phyloP scores from a whole-genome alignment of 2,113 vertebrate species.

The Pionites leucogaster region DNA sequence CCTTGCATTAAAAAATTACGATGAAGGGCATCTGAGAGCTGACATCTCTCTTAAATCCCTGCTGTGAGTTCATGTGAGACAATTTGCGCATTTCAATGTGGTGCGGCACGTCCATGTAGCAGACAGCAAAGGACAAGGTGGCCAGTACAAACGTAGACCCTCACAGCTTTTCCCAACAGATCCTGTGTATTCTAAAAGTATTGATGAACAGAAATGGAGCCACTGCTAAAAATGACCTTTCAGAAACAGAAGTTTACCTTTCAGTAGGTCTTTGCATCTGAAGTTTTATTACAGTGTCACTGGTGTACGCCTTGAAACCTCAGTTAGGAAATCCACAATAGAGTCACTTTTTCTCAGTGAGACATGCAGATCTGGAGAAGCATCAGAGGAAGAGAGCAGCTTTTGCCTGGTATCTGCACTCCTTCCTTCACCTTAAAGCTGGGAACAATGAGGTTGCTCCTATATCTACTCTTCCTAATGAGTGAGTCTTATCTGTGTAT shows the following conservation, averaged over 20 bases:
- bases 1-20: not conserved
- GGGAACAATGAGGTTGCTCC: not conserved
- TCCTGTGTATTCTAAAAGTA: not conserved
- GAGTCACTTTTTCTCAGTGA: not conserved
- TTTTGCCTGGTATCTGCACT: not conserved
- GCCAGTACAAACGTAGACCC: not conserved
- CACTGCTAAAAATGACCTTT: not conserved
- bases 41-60: not conserved
- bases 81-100: not conserved
- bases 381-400: not conserved
- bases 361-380: not conserved
- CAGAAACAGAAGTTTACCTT: not conserved
- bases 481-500: not conserved
- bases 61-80: not conserved
- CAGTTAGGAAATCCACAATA: not conserved
- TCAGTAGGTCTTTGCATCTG: not conserved
- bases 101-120: accelerated
- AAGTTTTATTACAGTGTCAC: not conserved
- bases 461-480: not conserved
- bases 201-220: not conserved
- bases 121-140: not conserved
- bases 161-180: not conserved
- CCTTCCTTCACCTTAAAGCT: not conserved
- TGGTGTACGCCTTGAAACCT: not conserved
- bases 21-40: not conserved